A percentile compares a stretch with the other conserved stretches of the same genome.
Conservation (phyloP, 1,140 invertebrate genomes). For the Temnothorax nylanderi region DNA sequence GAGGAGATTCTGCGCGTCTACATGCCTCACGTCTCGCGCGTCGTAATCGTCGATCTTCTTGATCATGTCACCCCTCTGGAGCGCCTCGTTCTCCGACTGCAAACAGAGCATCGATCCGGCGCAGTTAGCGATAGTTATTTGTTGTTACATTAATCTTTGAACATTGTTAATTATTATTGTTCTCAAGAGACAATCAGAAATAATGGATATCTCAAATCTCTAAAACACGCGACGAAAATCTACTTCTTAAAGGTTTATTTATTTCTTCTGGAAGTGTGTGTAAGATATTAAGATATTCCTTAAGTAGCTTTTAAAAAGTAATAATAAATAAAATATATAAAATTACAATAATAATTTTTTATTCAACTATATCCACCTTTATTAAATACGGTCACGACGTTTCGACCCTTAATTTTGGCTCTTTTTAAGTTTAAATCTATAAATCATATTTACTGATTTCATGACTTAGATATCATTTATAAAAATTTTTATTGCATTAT, state of each 20-base stretch:
- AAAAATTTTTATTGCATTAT: no score
- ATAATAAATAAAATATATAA: not conserved
- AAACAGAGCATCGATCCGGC: conserved; percentile 69
- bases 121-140: not conserved
- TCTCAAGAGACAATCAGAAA: not conserved
- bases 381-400: no score
- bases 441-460: no score
- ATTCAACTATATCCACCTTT: no score
- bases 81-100: conserved; percentile 92
- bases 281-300: not conserved
- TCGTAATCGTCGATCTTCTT: conserved; percentile 95
- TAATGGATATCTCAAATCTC: not conserved
- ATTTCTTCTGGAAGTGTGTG: not conserved
- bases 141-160: not conserved
- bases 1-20: conserved; percentile 96
- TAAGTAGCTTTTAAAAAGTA: not conserved
- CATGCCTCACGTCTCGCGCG: conserved; percentile 93
- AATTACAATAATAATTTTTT: not conserved
- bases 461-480: no score
- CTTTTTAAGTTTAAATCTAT: no score
- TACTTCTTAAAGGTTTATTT: not conserved
- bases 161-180: not conserved
- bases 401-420: no score
- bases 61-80: conserved; percentile 95
- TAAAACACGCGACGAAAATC: not conserved